Evolutionary conservation across 2,888 invertebrate species (phyloP).

Genomic region (Vesta saturnalis): DNA sequence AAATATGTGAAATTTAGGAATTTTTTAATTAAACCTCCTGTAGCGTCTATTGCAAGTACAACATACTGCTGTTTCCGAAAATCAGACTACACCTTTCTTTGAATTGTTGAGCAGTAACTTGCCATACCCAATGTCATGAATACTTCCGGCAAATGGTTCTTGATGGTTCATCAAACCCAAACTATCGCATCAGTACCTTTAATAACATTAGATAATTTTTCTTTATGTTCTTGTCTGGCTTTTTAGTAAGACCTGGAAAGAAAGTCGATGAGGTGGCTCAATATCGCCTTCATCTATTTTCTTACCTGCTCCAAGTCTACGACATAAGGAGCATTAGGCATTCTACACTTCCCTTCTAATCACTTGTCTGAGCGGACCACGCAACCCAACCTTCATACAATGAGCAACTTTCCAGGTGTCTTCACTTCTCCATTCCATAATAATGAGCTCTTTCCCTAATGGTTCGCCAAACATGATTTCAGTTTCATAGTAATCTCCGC

Average conservation of each 20-base stretch:
- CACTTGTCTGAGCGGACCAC: not conserved
- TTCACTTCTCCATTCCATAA: not conserved
- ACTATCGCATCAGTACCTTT: not conserved
- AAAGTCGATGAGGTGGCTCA: not conserved
- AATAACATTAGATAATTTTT: not conserved
- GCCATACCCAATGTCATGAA: no score
- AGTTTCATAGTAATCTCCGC: not conserved
- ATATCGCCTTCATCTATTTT: not conserved
- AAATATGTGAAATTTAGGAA: no score
- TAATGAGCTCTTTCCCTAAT: not conserved
- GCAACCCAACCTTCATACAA: not conserved
- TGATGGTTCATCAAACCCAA: no score
- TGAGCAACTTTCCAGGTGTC: not conserved
- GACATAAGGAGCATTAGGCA: not conserved
- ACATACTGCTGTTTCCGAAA: no score
- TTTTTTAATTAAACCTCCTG: no score
- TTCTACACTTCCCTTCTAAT: not conserved
- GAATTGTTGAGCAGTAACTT: no score
- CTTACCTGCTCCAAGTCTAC: not conserved
- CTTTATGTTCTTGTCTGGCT: not conserved
- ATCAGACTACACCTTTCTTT: no score
- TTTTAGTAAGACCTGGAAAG: not conserved
- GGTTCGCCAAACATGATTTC: not conserved
- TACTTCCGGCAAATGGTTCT: no score
- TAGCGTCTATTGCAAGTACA: no score